These are phyloP conservation scores for Monopterus albus DNA, from an alignment of 2,113 vertebrate genomes.

Conservation along the genomic window DNA sequence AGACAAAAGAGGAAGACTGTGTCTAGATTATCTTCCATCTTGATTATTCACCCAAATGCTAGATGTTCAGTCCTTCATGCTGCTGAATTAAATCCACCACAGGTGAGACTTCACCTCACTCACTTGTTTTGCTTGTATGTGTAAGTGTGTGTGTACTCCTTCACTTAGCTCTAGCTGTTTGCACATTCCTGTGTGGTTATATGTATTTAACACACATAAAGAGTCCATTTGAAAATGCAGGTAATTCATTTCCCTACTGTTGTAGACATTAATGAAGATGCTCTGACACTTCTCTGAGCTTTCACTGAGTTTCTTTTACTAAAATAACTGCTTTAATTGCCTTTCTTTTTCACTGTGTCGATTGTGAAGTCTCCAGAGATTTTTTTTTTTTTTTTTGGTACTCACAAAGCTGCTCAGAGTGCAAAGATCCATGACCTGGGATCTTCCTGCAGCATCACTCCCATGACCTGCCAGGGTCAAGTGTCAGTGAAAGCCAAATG, in stretches of 20 bases:
- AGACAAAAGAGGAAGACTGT: conserved; percentile 48
- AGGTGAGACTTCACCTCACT: conserved; percentile 66
- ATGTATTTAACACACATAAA: background rate
- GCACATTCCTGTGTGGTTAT: background rate
- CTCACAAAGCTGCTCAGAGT: conserved; percentile 18
- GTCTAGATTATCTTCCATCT: conserved; percentile 34
- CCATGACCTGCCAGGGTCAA: conserved; percentile 22
- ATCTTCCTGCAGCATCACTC: conserved; percentile 20
- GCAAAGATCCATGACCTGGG: conserved; percentile 46
- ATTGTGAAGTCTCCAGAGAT: conserved; percentile 27
- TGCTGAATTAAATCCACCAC: conserved; percentile 51
- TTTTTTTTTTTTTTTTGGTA: conserved; percentile 13
- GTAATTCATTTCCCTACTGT: conserved; percentile 3
- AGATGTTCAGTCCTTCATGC: conserved; percentile 51
- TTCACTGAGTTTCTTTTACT: background rate
- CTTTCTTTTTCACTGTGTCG: conserved; percentile 4
- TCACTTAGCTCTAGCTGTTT: background rate
- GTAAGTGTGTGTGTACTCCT: background rate
- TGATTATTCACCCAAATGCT: conserved; percentile 57
- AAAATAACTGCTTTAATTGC: background rate
- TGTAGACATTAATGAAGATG: too few species aligned
- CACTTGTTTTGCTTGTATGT: conserved; percentile 24
- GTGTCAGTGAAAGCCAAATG: conserved; percentile 32
- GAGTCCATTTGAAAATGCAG: background rate
- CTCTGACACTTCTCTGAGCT: background rate